These are phyloP conservation scores for Ahaetulla prasina DNA, from an alignment of 2,113 vertebrate species.

Conservation along the genomic window DNA sequence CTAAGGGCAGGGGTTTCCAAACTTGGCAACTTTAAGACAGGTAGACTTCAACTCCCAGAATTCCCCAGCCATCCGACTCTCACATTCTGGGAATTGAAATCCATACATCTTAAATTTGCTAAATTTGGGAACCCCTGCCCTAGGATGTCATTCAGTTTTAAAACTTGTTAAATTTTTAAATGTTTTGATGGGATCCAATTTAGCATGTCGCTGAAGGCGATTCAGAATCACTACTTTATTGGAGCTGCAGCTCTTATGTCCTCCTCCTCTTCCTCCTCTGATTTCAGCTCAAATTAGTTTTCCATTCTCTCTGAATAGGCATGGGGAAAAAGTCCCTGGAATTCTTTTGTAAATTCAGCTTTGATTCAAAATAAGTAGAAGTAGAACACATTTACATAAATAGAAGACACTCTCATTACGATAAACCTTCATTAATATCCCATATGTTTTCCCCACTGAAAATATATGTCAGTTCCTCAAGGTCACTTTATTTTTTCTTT, in stretches of 20 bases:
- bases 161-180: neutral
- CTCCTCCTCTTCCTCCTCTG: neutral
- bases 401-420: neutral
- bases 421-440: neutral
- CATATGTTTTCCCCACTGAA: neutral
- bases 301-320: neutral
- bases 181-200: neutral
- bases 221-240: neutral
- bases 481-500: neutral
- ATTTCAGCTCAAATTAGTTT: neutral
- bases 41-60: too few species aligned
- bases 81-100: too few species aligned
- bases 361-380: neutral
- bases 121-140: too few species aligned
- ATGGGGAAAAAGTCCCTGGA: neutral
- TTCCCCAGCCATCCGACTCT: too few species aligned
- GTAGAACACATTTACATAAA: neutral
- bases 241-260: neutral
- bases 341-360: neutral
- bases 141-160: neutral
- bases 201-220: neutral
- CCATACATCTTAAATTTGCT: too few species aligned
- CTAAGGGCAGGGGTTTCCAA: neutral
- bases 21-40: too few species aligned
- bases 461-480: neutral